Base-by-base conservation (phyloP, 2,113 vertebrate genomes). In the Cranoglanis bouderius region DNA sequence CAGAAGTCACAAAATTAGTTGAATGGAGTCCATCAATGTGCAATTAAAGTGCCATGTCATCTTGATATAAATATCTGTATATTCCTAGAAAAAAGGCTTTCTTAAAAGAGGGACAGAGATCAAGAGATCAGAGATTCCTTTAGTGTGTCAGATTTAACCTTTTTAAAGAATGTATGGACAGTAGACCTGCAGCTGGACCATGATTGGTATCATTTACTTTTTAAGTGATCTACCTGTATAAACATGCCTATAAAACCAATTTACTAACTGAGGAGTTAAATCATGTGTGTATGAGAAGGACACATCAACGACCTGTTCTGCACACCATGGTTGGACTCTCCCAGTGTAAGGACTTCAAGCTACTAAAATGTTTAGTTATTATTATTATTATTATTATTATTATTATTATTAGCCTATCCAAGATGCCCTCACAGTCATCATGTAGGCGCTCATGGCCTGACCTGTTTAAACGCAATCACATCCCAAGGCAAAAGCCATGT, bases 391-490 rank as follows among this genome's bases (percentile, higher is more conserved):
- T 26, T 59, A 14, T 12, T 59, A 82, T 35, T 57, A 21, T 21
- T 38, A 82, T 35, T 55, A 35, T 57, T 38, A 57, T 82, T 40
- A 40, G 9, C 2, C 4, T 32, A 32, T 87, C 59, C 75, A 49
- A 35, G n/a, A 81, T 67, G 75, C 46, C 21, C 49, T 67, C 46
- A 67, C 26, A 80, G 40, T 55, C 53, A 67, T 53, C 53, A 35
- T 57, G 32, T 85, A 93, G 86, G 86, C 89, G 81, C 93, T 93
- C 91, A 90, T 90, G 92, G 92, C 88, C 91, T 94, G 93, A 95
- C 94, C 94, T 95, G 94, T 92, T 92, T 93, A 93, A 95, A 94
- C 89, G 83, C 91, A 93, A 94, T 93, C 87, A 84, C 91, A 94
- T 94, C 93, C 94, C 77, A 46, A 24, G 92, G 94, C 92, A 88